Conservation (phyloP, 2,113 vertebrate genomes). For the Pedetes capensis region DNA sequence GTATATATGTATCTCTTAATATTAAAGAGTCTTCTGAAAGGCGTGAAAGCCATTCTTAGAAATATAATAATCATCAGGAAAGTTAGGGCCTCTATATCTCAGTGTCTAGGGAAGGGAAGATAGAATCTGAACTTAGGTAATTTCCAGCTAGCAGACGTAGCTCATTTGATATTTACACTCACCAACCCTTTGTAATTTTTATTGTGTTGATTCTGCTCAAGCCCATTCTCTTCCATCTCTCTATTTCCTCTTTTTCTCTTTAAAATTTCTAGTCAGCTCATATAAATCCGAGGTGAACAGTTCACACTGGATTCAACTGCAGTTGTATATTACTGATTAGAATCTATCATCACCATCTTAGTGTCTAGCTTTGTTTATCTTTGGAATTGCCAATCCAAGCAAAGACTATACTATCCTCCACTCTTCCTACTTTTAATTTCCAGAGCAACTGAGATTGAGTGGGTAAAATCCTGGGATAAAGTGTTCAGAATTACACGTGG, state of each 20-base stretch:
- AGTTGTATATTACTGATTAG: neutral
- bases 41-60: neutral
- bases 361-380: neutral
- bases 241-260: neutral
- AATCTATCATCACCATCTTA: neutral
- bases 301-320: neutral
- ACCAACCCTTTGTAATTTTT: neutral
- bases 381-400: neutral
- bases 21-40: neutral
- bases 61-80: neutral
- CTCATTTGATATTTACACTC: neutral
- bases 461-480: neutral
- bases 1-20: neutral
- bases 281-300: neutral
- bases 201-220: neutral
- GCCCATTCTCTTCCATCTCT: too few relatives aligned
- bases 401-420: neutral
- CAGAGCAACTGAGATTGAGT: neutral
- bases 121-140: neutral
- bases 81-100: too few relatives aligned
- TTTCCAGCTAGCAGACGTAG: neutral
- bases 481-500: neutral
- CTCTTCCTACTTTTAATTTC: neutral
- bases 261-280: neutral
- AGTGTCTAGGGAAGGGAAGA: neutral